A percentile compares a stretch with the other conserved stretches of the same genome.
Evolutionary conservation across 2,888 invertebrate species (phyloP).

Genomic region (Dasysyrphus tricinctus): DNA sequence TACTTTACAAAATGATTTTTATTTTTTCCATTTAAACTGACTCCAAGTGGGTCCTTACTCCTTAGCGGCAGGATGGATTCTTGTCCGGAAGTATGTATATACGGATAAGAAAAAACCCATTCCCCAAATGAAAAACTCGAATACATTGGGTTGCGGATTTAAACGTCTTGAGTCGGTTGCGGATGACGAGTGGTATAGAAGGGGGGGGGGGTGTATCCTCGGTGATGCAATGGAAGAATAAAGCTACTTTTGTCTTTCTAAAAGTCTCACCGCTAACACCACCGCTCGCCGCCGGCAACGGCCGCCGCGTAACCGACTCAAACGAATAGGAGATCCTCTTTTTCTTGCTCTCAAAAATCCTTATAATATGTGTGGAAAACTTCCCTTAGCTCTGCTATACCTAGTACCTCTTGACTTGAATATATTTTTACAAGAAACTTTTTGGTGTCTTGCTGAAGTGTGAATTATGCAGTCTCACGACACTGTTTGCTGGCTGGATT

Average conservation of each 20-base stretch:
- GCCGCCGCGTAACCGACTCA: background rate
- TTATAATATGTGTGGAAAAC: constrained; percentile 7
- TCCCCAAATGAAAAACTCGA: constrained; percentile 22
- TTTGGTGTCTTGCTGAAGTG: constrained; percentile 54
- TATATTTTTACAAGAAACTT: constrained; percentile 47
- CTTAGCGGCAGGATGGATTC: constrained; percentile 12
- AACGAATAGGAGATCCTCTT: constrained; percentile 15
- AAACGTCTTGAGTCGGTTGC: constrained; percentile 57
- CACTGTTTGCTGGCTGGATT: constrained; percentile 50
- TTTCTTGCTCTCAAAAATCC: background rate
- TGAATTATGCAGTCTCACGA: constrained; percentile 73
- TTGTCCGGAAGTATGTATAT: background rate
- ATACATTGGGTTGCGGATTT: constrained; percentile 57
- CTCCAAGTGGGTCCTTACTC: constrained; percentile 59
- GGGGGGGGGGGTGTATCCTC: no score
- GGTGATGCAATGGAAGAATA: background rate
- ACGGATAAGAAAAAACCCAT: background rate
- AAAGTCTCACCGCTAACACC: constrained; percentile 11
- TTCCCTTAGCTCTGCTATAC: background rate
- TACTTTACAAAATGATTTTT: constrained; percentile 71
- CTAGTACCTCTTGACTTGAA: constrained; percentile 51
- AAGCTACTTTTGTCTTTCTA: constrained; percentile 46
- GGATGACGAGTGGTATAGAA: background rate
- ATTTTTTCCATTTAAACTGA: constrained; percentile 62
- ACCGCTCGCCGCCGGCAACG: background rate